These are phyloP conservation scores for Zaprionus tsacasi DNA, from an alignment of 1,140 invertebrate genomes.

Conservation along the genomic window DNA sequence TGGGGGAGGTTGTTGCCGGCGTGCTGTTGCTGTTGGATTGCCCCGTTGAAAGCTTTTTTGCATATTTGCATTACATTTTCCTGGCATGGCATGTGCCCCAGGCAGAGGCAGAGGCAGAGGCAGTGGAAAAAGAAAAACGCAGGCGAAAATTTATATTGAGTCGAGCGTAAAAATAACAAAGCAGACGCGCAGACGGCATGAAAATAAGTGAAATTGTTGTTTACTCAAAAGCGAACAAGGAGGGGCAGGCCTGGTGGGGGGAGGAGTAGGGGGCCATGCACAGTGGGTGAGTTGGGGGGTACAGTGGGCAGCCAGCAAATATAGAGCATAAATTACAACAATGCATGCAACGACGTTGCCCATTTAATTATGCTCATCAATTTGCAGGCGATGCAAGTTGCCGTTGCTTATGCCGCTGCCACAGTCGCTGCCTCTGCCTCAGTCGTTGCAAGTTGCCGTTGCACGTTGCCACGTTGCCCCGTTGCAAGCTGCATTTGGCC, in stretches of 20 bases:
- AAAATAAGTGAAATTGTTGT: slow-evolving; percentile 83
- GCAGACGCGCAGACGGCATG: slow-evolving; percentile 77
- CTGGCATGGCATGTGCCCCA: slow-evolving; percentile 71
- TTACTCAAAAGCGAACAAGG: slow-evolving; percentile 58
- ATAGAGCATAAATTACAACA: slow-evolving; percentile 79
- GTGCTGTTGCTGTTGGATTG: slow-evolving; percentile 21
- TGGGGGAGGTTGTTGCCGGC: background rate
- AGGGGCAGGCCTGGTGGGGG: background rate
- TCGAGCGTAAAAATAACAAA: slow-evolving; percentile 82
- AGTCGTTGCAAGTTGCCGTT: slow-evolving; percentile 35
- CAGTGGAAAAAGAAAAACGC: slow-evolving; percentile 19
- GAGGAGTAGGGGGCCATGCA: background rate
- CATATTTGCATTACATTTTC: slow-evolving; percentile 80
- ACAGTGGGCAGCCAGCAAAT: slow-evolving; percentile 53
- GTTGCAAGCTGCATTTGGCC: slow-evolving; percentile 21
- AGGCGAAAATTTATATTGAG: slow-evolving; percentile 77
- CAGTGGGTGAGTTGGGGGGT: background rate
- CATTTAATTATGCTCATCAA: slow-evolving; percentile 82
- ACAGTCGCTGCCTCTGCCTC: background rate
- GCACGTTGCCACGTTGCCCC: background rate
- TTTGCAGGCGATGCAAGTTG: slow-evolving; percentile 50
- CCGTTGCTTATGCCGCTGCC: background rate
- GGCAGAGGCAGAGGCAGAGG: slow-evolving; percentile 14
- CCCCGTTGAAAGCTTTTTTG: slow-evolving; percentile 72
- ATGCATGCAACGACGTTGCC: slow-evolving; percentile 67